Evolutionary conservation across 2,888 invertebrate genomes (phyloP).

Genomic region (Harpalus rubripes): DNA sequence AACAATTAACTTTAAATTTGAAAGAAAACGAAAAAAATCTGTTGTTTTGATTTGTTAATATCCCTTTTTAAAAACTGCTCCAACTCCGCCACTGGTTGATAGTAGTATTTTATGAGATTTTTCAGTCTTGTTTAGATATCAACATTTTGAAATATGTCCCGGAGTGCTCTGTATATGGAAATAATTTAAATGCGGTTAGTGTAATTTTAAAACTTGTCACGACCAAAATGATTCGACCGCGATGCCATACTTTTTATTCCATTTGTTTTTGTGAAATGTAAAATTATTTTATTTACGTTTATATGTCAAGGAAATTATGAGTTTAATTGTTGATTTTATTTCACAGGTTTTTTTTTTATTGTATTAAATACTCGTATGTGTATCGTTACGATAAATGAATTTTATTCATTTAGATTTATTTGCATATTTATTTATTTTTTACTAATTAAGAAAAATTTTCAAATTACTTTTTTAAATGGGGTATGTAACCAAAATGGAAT

Average conservation of each 20-base stretch:
- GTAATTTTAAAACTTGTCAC: slow-evolving; percentile 45
- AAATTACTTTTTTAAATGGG: no score
- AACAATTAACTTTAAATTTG: no score
- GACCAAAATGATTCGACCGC: slow-evolving; percentile 8
- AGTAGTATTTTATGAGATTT: slow-evolving; percentile 35
- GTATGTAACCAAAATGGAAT: no score
- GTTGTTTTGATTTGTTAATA: no score
- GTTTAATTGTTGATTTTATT: slow-evolving; percentile 34
- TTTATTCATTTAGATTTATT: neutral
- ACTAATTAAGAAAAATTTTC: no score
- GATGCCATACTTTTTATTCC: neutral
- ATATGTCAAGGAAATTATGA: neutral
- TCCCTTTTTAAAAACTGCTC: neutral
- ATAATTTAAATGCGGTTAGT: slow-evolving; percentile 45
- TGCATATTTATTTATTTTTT: no score
- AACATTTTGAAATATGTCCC: slow-evolving; percentile 41
- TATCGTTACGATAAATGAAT: neutral
- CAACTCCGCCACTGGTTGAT: neutral
- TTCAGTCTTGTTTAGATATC: slow-evolving; percentile 40
- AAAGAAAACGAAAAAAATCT: no score
- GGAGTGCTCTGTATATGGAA: slow-evolving; percentile 20
- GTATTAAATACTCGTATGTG: neutral
- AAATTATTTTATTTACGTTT: slow-evolving; percentile 17
- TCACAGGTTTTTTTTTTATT: neutral
- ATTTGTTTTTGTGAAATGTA: neutral